Percentiles rank a stretch among this genome's conserved stretches.
Evolutionary conservation across 2,888 invertebrate species (phyloP).

Genomic region (Parochlus steinenii): DNA sequence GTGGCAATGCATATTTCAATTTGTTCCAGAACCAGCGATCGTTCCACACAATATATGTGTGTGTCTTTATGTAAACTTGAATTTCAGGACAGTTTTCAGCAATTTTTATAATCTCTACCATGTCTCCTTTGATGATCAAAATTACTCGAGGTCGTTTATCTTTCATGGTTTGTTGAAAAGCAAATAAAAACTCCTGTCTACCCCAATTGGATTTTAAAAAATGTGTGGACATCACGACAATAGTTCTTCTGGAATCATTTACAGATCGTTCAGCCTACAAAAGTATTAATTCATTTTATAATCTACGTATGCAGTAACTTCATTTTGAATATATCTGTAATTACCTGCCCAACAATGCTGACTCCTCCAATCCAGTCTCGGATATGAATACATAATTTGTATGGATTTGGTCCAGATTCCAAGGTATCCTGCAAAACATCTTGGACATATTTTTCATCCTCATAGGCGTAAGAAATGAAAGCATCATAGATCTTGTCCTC

Average conservation of each 20-base stretch:
- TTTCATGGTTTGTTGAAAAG: slow-evolving; percentile 42
- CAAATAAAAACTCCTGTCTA: slow-evolving; percentile 45
- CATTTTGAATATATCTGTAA: background rate
- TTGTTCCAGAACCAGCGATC: too few relatives aligned
- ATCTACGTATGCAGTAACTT: too few relatives aligned
- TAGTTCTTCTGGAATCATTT: slow-evolving; percentile 40
- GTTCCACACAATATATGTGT: slow-evolving; percentile 56
- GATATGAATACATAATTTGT: slow-evolving; percentile 45
- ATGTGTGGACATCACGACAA: slow-evolving; percentile 43
- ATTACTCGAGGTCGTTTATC: slow-evolving; percentile 44
- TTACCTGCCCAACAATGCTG: slow-evolving; percentile 41
- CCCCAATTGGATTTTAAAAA: slow-evolving; percentile 54
- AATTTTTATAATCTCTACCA: slow-evolving; percentile 35
- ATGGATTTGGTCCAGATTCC: slow-evolving; percentile 37
- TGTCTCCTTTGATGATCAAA: slow-evolving; percentile 45
- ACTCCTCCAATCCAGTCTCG: slow-evolving; percentile 53
- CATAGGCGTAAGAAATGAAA: too few relatives aligned
- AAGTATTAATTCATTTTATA: background rate
- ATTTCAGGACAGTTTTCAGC: slow-evolving; percentile 43
- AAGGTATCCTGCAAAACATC: slow-evolving; percentile 40
- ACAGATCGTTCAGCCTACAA: slow-evolving; percentile 51
- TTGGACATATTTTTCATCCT: slow-evolving; percentile 47
- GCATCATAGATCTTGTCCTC: slow-evolving; percentile 42
- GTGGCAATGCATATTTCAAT: slow-evolving; percentile 47
- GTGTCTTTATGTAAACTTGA: slow-evolving; percentile 43